These are phyloP conservation scores for Hyperoplus lanceolatus DNA, from an alignment of 2,797 vertebrate species.

Conservation along the genomic window DNA sequence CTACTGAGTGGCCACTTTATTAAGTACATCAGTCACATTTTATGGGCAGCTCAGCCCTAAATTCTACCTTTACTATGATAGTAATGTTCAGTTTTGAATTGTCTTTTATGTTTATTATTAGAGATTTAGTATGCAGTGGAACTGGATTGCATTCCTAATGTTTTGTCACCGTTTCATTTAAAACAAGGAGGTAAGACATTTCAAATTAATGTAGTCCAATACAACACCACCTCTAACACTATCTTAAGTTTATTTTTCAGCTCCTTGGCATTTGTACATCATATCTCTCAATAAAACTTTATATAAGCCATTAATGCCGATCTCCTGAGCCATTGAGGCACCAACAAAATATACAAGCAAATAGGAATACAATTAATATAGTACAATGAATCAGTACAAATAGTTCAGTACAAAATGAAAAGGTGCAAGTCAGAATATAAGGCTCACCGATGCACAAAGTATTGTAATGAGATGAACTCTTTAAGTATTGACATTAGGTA, in stretches of 20 bases:
- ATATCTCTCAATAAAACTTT: too few relatives aligned
- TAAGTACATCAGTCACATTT: background rate
- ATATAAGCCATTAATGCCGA: too few relatives aligned
- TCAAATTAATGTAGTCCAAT: background rate
- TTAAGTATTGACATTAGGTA: too few relatives aligned
- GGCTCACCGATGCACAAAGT: too few relatives aligned
- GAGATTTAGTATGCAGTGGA: background rate
- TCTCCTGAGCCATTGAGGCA: too few relatives aligned
- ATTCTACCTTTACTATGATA: background rate
- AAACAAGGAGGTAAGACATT: background rate
- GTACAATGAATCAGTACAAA: too few relatives aligned
- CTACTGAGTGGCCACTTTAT: background rate
- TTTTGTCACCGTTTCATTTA: background rate
- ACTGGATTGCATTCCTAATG: background rate
- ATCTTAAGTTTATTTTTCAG: background rate
- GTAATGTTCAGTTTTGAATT: background rate
- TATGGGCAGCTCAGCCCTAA: background rate
- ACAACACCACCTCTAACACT: background rate
- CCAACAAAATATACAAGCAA: too few relatives aligned
- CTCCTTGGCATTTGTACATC: too few relatives aligned
- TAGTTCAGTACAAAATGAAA: too few relatives aligned
- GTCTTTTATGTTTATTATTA: background rate
- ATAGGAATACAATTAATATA: too few relatives aligned
- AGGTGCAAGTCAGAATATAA: too few relatives aligned
- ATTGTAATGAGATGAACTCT: too few relatives aligned